A percentile compares a stretch with the other conserved stretches of the same genome.
Evolutionary conservation across 2,113 vertebrate species (phyloP).

Genomic region (Boleophthalmus pectinirostris): DNA sequence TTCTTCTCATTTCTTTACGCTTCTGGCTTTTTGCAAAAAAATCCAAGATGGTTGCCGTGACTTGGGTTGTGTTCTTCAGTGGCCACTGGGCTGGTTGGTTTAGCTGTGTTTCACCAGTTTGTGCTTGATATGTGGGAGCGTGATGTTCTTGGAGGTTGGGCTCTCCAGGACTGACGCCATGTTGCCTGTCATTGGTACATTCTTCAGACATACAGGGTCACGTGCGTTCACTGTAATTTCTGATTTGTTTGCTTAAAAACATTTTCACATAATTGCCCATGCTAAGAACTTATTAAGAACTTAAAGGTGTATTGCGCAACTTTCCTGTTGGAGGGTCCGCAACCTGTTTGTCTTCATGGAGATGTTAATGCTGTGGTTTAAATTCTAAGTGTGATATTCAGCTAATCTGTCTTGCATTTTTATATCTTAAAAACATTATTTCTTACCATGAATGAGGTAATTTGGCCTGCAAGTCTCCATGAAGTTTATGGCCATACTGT

Average conservation of each 20-base stretch:
- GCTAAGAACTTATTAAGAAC: not conserved
- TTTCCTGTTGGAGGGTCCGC: too few relatives aligned
- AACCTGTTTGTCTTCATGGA: too few relatives aligned
- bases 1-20: slow-evolving; percentile 25
- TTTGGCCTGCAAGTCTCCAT: too few relatives aligned
- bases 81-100: slow-evolving; percentile 1
- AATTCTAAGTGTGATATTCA: too few relatives aligned
- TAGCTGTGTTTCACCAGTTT: slow-evolving; percentile 28
- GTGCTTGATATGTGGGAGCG: slow-evolving; percentile 23
- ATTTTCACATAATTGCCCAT: not conserved
- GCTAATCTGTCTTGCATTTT: too few relatives aligned
- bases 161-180: slow-evolving; percentile 65
- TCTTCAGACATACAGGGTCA: slow-evolving; percentile 29
- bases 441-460: too few relatives aligned
- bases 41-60: not conserved
- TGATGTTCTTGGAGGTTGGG: slow-evolving; percentile 73
- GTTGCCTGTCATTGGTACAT: slow-evolving; percentile 3
- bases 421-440: too few relatives aligned
- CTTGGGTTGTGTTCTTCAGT: slow-evolving; percentile 20
- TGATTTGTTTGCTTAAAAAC: not conserved
- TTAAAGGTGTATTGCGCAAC: not conserved
- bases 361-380: too few relatives aligned
- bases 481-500: too few relatives aligned
- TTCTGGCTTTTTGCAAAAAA: slow-evolving; percentile 30
- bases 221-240: not conserved